Conservation (phyloP, 2,888 invertebrate species). For the Rhagophthalmus giganteus region DNA sequence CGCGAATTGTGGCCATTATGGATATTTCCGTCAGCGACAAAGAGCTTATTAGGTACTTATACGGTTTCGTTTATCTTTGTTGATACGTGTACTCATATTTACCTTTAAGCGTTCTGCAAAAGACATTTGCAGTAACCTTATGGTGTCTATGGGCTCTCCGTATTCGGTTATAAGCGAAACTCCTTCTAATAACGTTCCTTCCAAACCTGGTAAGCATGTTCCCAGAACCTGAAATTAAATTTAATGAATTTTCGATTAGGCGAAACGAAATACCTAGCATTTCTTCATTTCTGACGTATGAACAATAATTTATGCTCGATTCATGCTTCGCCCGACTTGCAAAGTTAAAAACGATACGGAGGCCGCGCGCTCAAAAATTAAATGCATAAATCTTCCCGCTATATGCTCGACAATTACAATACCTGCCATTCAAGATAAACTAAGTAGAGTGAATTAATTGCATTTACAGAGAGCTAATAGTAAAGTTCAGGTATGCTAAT, state of each 20-base stretch:
- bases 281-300: too few species aligned
- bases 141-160: conserved; percentile 5
- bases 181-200: conserved; percentile 4
- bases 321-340: too few species aligned
- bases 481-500: conserved; percentile 26
- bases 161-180: conserved; percentile 5
- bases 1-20: too few species aligned
- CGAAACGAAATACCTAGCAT: not conserved
- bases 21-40: too few species aligned
- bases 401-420: conserved; percentile 8
- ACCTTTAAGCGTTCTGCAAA: conserved; percentile 6
- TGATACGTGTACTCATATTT: not conserved
- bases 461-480: conserved; percentile 20
- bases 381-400: not conserved
- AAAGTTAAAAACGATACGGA: not conserved
- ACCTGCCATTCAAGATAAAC: conserved; percentile 20
- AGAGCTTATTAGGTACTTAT: too few species aligned
- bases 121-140: conserved; percentile 4
- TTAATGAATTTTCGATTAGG: not conserved
- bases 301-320: not conserved
- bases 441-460: conserved; percentile 25
- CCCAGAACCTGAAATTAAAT: conserved; percentile 6
- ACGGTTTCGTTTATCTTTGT: too few species aligned
- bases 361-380: not conserved
- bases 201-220: conserved; percentile 4